Evolutionary conservation across 2,113 vertebrate genomes (phyloP).

Genomic region (Neomonachus schauinslandi): DNA sequence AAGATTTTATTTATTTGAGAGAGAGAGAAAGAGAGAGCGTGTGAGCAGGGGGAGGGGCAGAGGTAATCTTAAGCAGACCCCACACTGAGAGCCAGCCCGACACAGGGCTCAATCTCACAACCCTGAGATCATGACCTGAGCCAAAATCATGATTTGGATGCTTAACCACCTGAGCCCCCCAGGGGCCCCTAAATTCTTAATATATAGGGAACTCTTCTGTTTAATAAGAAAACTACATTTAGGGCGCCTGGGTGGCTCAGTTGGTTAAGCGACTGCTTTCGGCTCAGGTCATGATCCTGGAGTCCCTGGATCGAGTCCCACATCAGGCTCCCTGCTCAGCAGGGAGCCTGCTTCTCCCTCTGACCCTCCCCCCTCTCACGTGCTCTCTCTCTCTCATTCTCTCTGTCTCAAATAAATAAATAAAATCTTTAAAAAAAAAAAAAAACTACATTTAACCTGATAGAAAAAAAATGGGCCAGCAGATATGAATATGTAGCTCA

Average conservation of each 20-base stretch:
- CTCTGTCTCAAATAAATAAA: no score
- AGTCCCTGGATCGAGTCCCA: no score
- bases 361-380: no score
- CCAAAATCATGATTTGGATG: background rate
- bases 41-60: background rate
- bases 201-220: background rate
- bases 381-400: no score
- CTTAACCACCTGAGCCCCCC: background rate
- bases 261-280: no score
- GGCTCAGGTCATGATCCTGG: no score
- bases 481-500: background rate
- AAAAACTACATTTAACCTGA: background rate
- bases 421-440: background rate
- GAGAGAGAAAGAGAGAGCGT: background rate
- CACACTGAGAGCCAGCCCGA: background rate
- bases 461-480: background rate
- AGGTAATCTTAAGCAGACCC: background rate
- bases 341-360: no score
- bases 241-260: background rate
- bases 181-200: background rate
- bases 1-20: background rate
- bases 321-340: no score
- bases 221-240: constrained; percentile 10
- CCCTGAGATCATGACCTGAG: background rate
- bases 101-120: background rate